phyloP scores from a whole-genome alignment of 2,888 invertebrate species.

The Pantelozetes paolii region DNA sequence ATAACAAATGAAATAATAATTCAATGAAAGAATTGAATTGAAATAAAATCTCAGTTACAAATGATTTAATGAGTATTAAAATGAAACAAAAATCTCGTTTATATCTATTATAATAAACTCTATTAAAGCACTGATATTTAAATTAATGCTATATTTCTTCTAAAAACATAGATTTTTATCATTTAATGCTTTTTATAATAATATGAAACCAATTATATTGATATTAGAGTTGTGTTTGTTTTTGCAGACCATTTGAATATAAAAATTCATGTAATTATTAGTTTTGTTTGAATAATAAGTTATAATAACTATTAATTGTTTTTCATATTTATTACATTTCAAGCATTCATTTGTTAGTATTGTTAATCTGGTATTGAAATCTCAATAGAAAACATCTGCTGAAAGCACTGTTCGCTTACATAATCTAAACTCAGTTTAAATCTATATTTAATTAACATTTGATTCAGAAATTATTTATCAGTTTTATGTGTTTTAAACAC shows the following conservation, averaged over 20 bases:
- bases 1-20: neutral
- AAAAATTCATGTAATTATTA: neutral
- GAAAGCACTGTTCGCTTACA: neutral
- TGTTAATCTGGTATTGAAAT: neutral
- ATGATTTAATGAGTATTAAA: neutral
- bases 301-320: slow-evolving; percentile 17
- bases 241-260: neutral
- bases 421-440: neutral
- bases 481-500: neutral
- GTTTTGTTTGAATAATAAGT: neutral
- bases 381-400: neutral
- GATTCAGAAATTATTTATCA: neutral
- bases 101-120: neutral
- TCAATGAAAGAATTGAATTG: neutral
- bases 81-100: neutral
- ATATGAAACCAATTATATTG: slow-evolving; percentile 1
- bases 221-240: neutral
- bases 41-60: neutral
- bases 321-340: neutral
- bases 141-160: neutral
- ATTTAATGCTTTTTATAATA: neutral
- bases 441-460: slow-evolving; percentile 1
- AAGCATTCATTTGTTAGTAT: neutral
- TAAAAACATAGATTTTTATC: slow-evolving; percentile 1
- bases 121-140: neutral